Percentiles rank a stretch among this genome's conserved stretches.
These are phyloP conservation scores for Bombyx huttoni DNA, from an alignment of 2,888 invertebrate species.

Conservation along the genomic window DNA sequence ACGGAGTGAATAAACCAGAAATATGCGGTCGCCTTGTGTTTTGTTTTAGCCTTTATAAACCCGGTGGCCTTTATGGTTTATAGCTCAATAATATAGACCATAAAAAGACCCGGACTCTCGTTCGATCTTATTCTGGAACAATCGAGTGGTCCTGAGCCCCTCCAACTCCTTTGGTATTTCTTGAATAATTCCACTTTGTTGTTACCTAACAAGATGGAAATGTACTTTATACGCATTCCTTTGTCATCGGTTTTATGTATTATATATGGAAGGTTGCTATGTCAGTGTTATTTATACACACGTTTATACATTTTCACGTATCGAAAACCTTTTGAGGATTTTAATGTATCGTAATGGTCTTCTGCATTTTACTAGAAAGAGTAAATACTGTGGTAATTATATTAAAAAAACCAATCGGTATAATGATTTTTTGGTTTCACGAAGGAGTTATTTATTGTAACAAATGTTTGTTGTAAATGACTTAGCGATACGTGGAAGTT, in stretches of 20 bases:
- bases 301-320: neutral
- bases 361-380: too few relatives aligned
- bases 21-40: slow-evolving; percentile 46
- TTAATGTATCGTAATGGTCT: neutral
- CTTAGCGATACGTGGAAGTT: too few relatives aligned
- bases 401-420: too few relatives aligned
- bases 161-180: slow-evolving; percentile 32
- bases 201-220: slow-evolving; percentile 24
- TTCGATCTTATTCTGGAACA: slow-evolving; percentile 39
- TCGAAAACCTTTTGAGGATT: slow-evolving; percentile 1
- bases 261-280: slow-evolving; percentile 8
- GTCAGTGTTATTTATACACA: slow-evolving; percentile 9
- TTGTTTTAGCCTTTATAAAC: slow-evolving; percentile 55
- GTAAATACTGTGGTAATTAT: too few relatives aligned
- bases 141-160: slow-evolving; percentile 49
- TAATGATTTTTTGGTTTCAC: too few relatives aligned
- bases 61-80: slow-evolving; percentile 54
- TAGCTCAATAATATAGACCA: slow-evolving; percentile 58
- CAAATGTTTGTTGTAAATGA: too few relatives aligned
- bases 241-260: slow-evolving; percentile 20
- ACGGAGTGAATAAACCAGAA: slow-evolving; percentile 47
- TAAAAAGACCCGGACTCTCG: slow-evolving; percentile 48
- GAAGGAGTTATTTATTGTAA: too few relatives aligned
- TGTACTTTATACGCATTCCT: slow-evolving; percentile 18
- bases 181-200: slow-evolving; percentile 37